Percentiles rank a stretch among this genome's conserved stretches.
Evolutionary conservation across 1,140 invertebrate genomes (phyloP).

Genomic region (Penaeus indicus): DNA sequence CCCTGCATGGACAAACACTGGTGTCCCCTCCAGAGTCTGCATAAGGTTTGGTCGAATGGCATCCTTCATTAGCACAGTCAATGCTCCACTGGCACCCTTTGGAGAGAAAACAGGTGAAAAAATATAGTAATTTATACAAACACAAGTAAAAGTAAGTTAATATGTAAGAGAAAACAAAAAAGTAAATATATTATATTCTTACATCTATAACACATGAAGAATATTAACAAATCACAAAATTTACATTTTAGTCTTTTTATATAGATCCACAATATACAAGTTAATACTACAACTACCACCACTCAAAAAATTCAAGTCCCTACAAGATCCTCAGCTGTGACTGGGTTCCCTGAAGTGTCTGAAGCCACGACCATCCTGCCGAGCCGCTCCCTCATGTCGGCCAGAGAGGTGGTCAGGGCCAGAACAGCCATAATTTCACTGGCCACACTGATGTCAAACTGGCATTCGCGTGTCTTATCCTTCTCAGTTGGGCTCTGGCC

Average conservation of each 20-base stretch:
- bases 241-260: not conserved
- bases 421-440: slow-evolving; percentile 99
- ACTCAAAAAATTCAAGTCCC: slow-evolving; percentile 68
- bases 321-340: slow-evolving; percentile 96
- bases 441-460: slow-evolving; percentile 94
- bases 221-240: not conserved
- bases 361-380: slow-evolving; percentile 94
- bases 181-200: not conserved
- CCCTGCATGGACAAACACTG: slow-evolving; percentile 95
- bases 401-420: slow-evolving; percentile 74
- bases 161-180: not conserved
- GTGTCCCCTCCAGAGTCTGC: slow-evolving; percentile 97
- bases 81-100: slow-evolving; percentile 84
- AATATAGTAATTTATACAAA: not conserved
- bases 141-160: not conserved
- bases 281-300: not conserved
- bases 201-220: not conserved
- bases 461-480: slow-evolving; percentile 84
- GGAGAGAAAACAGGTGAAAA: not conserved
- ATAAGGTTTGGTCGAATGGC: slow-evolving; percentile 96
- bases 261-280: not conserved
- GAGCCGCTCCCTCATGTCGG: slow-evolving; percentile 91
- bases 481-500: slow-evolving; percentile 97
- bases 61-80: slow-evolving; percentile 93
- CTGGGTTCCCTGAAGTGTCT: slow-evolving; percentile 83